Evolutionary conservation across 2,797 vertebrate species (phyloP).

Genomic region (Synanceia verrucosa): DNA sequence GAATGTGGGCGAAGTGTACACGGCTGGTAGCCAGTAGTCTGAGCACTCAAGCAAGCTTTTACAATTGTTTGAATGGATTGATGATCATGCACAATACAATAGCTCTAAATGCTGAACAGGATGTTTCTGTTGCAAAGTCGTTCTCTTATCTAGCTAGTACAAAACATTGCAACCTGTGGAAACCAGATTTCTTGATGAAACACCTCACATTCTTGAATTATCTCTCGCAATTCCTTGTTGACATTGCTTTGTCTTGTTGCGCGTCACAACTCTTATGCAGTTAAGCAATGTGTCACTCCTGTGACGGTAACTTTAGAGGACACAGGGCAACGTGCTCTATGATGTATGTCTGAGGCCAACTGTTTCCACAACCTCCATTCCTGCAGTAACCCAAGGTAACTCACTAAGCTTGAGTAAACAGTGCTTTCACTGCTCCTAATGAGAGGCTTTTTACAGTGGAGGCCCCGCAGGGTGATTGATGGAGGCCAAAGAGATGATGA

Average conservation of each 20-base stretch:
- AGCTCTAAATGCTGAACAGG: neutral
- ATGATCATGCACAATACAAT: slow-evolving; percentile 7
- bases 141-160: slow-evolving; percentile 20
- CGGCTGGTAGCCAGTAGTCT: slow-evolving; percentile 1
- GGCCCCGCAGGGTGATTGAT: slow-evolving; percentile 57
- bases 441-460: slow-evolving; percentile 66
- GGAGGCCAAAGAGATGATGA: slow-evolving; percentile 62
- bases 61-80: neutral
- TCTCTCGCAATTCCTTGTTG: slow-evolving; percentile 29
- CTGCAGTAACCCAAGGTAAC: slow-evolving; percentile 61
- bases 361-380: slow-evolving; percentile 51
- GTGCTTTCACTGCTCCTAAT: slow-evolving; percentile 67
- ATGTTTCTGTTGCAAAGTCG: slow-evolving; percentile 21
- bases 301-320: slow-evolving; percentile 3
- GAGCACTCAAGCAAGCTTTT: slow-evolving; percentile 10
- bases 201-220: slow-evolving; percentile 42
- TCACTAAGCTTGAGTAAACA: slow-evolving; percentile 70
- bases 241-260: slow-evolving; percentile 27
- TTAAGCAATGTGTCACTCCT: neutral
- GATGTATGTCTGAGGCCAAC: slow-evolving; percentile 32
- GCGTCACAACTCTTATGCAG: slow-evolving; percentile 8
- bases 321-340: slow-evolving; percentile 8
- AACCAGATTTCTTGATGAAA: slow-evolving; percentile 17
- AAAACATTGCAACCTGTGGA: slow-evolving; percentile 25
- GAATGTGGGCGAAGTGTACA: slow-evolving; percentile 35